Base-by-base conservation (phyloP, 2,888 invertebrate species). In the Agrochola lychnidis region DNA sequence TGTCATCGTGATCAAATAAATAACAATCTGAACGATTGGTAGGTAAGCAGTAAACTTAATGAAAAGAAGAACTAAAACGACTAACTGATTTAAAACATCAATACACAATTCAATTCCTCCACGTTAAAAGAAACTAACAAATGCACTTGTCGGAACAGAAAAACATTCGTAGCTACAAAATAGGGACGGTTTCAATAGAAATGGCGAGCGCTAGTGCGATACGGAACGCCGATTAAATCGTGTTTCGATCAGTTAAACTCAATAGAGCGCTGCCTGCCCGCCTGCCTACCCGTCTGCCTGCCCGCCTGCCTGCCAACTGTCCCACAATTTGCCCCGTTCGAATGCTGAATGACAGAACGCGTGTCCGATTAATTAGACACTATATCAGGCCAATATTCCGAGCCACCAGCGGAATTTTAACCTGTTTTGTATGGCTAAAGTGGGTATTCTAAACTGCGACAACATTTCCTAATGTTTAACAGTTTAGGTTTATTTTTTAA, bases 331-430 rank as follows among this genome's bases (percentile, higher is more conserved):
- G 25, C 19, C 30, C 48, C 36, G 19, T 5, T 57, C 56, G 36
- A 51, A 79, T 51, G 71, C 56, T 63, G 59, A 75, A 57, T 63
- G 64, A 61, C 22, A 19, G 53, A 51, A 80, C 40, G 16, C 9
- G 19, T 16, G 25, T 16, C 7, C 61, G 19, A 67, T 71, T 71
- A 69, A 67, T 74, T 19, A 42, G 66, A 62, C 64, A 57, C 40
- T 42, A 42, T 42, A 25, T 42, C 30, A n/a, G 6, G 19, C 10
- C 30, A 59, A 66, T 40, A 59, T 51, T 59, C 53, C 45, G 22
- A 22, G 25, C 53, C 53, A 67, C 30, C 16, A 12, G 3, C 12
- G 22, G 30, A 59, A 61, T 56, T 56, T 51, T 5, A 30, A 71
- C 10, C 42, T 10, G 6, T 14, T 69, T 69, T 45, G 53, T 25